A percentile compares a stretch with the other conserved stretches of the same genome.
Conservation (phyloP, 2,888 invertebrate species). For the Camptogramma bilineatum region DNA sequence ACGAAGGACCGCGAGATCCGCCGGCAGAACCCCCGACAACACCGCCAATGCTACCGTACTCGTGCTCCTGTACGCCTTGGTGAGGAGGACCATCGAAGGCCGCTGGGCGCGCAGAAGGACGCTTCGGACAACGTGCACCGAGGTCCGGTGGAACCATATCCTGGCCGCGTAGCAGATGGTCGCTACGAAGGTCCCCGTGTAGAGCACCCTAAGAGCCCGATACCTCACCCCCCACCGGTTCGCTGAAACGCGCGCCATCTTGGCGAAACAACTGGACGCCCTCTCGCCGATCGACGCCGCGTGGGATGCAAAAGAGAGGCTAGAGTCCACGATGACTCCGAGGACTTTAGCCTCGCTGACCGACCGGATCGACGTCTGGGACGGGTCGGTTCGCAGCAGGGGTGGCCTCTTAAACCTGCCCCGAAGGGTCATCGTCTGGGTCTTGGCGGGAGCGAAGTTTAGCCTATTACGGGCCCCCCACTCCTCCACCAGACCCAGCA, state of each 20-base stretch:
- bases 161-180: constrained; percentile 8
- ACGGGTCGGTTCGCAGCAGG: constrained; percentile 1
- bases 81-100: constrained; percentile 10
- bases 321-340: neutral
- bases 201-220: neutral
- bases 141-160: constrained; percentile 1
- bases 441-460: constrained; percentile 15
- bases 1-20: constrained; percentile 10
- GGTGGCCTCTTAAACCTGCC: constrained; percentile 10
- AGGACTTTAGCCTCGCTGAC: constrained; percentile 4
- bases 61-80: constrained; percentile 16
- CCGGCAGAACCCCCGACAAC: constrained; percentile 13
- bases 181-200: neutral
- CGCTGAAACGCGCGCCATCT: constrained; percentile 2
- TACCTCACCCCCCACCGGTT: constrained; percentile 5
- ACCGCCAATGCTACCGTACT: constrained; percentile 18
- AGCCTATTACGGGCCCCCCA: constrained; percentile 8
- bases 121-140: constrained; percentile 8
- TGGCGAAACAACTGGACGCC: neutral
- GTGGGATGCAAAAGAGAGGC: constrained; percentile 1
- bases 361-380: neutral
- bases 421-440: constrained; percentile 6
- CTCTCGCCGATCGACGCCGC: constrained; percentile 4
- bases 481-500: constrained; percentile 3
- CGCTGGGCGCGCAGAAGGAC: constrained; percentile 1